These are phyloP conservation scores for Trididemnum nubilum DNA, from an alignment of 23 tunicate genomes.

Conservation along the genomic window DNA sequence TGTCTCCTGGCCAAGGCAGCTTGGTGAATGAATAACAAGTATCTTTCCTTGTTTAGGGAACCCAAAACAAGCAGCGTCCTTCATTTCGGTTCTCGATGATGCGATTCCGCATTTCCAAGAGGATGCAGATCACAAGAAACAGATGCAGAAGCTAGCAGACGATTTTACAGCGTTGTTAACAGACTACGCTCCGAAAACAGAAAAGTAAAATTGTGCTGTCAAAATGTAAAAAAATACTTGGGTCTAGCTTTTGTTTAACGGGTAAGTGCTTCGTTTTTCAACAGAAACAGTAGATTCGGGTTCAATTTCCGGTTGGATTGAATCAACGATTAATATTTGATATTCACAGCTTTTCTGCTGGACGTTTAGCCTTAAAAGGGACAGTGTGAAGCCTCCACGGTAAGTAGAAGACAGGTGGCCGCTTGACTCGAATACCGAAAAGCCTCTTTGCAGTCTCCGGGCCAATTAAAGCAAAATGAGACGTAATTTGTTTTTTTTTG, in stretches of 20 bases:
- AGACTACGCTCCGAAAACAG: not conserved
- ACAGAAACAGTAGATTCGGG: not conserved
- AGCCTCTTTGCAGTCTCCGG: too few relatives aligned
- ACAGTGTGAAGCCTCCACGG: not conserved
- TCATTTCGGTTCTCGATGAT: conserved; percentile 9
- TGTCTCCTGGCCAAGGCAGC: too few relatives aligned
- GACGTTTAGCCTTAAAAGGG: not conserved
- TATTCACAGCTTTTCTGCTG: not conserved
- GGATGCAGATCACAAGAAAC: not conserved
- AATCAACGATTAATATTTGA: not conserved
- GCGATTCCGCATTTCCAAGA: not conserved
- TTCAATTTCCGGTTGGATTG: not conserved
- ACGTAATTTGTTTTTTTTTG: too few relatives aligned
- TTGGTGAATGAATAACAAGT: too few relatives aligned
- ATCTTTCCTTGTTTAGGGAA: conserved; percentile 5
- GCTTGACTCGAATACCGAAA: too few relatives aligned
- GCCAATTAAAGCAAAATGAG: too few relatives aligned
- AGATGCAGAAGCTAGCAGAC: conserved; percentile 3
- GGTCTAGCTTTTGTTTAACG: not conserved
- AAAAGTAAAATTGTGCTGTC: conserved; percentile 2
- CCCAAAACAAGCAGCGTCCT: conserved; percentile 1
- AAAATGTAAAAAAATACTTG: not conserved
- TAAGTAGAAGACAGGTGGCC: too few relatives aligned
- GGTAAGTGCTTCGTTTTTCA: not conserved
- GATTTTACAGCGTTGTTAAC: not conserved